Evolutionary conservation across 2,113 vertebrate genomes (phyloP), one percentile per base, ranked within the genome.

Genomic region (Albula glossodonta): DNA sequence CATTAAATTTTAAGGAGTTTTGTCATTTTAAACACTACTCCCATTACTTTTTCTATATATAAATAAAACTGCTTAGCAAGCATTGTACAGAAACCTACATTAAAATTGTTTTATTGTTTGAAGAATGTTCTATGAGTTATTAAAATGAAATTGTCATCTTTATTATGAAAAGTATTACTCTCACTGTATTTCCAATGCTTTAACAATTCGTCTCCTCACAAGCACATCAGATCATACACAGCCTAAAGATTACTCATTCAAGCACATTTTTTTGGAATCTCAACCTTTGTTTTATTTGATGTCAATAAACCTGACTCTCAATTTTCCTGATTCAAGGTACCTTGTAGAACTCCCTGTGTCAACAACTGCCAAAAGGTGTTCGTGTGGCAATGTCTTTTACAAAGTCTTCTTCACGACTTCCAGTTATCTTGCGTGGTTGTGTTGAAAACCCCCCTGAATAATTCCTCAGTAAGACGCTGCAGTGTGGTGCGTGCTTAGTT

Each of bases 1-100:
- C 97, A 99, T 98, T 97, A 97, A 97, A 99, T 98, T 96, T 97
- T 96, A 97, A 97, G 97, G 97, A 96, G 97, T 97, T 96, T 91
- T 97, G 97, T 97, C 94, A 97, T 99, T 98, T 98, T 96, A 95
- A 97, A 94, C 95, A 95, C 92, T 95, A 96, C 96, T 96, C 96
- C 97, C 97, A 95, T 94, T 97, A 97, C 95, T 96, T 99, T 99
- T 99, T 99, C 97, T 99, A 98, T 97, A 93, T 96, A 97, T 96
- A 96, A 98, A 97, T 98, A 96, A 97, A 97, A 96, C 94, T 96
- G 97, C 97, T 98, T 97, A 96, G 96, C 96, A 96, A 99, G 97
- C 96, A 94, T 96, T 98, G 97, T 98, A 98, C 96, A 97, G 96
- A 97, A 97, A 97, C 96, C 96, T 96, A 95, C 96, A 94, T 97